Evolutionary conservation across 1,140 invertebrate genomes (phyloP).

Genomic region (Diachasmimorpha longicaudata): DNA sequence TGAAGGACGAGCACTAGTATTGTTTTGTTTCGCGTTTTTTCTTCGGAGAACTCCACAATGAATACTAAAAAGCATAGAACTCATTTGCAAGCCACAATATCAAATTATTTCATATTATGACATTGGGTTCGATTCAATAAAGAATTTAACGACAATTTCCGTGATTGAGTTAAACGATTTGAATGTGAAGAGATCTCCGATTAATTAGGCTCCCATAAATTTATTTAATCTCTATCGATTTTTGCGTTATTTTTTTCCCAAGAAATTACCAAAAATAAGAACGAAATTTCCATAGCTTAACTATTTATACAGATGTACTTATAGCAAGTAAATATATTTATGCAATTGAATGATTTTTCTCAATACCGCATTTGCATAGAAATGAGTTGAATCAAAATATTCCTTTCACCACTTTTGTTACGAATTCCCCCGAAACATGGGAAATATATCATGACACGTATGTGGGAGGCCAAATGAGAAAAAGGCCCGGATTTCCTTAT

Average conservation of each 20-base stretch:
- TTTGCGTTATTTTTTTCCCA: no score
- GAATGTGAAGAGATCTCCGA: no score
- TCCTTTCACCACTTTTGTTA: not conserved
- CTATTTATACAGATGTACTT: no score
- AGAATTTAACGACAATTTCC: not conserved
- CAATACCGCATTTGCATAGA: no score
- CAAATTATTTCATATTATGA: not conserved
- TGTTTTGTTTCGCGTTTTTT: constrained; percentile 31
- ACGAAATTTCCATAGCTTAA: no score
- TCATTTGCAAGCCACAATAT: not conserved
- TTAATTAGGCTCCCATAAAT: no score
- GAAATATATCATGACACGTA: not conserved
- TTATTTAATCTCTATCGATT: no score
- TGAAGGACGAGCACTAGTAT: constrained; percentile 38
- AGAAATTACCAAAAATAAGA: no score
- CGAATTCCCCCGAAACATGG: not conserved
- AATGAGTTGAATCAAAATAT: no score
- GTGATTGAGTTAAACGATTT: not conserved
- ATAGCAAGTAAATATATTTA: no score
- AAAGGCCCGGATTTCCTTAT: not conserved
- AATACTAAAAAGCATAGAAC: constrained; percentile 54
- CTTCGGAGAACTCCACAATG: constrained; percentile 43
- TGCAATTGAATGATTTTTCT: no score
- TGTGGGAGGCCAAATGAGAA: not conserved
- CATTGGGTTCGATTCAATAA: not conserved